Base-by-base conservation (phyloP, 2,797 vertebrate genomes). In the Choloepus didactylus region DNA sequence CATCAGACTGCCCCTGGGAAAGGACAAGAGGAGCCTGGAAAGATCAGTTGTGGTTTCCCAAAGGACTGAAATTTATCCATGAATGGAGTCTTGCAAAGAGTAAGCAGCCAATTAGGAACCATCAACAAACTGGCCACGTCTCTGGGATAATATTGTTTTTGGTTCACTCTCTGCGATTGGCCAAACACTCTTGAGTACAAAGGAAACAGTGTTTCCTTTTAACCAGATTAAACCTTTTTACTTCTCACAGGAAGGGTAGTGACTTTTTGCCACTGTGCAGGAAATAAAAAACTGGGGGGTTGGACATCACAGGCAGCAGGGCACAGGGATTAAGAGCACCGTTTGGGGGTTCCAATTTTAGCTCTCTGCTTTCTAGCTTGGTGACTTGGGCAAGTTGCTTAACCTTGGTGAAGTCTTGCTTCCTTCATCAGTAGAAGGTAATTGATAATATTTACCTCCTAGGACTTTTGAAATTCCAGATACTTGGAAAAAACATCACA, bases 121-220 rank as follows among this genome's bases (percentile, higher is more conserved):
- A 93, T 72, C 19, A 18, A 67, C 93, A 95, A 93, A 60, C 35
- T 89, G 87, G 70, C 35, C 23, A 2, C n/a, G 21, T 49, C 54
- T 91, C 72, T 81, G n/a, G 51, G 27, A 94, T 54, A 91, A 95
- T 89, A 91, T 85, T 97, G 77, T 14, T 94, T 93, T 94, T 80
- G 51, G 75, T 95, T 96, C 81, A 66, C 5, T 89, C 59, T 69
- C 14, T 25, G 49, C 11, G 49, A 83, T 6, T 95, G 62, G 85
- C 35, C 27, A 77, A 94, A 90, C 29, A 35, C 27, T 18, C 51
- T 9, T 27, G 38, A 70, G n/a, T 41, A 89, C 16, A 75, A 89
- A 95, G 93, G 89, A 97, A 94, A 59, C 27, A 29, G n/a, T 90
- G 64, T 67, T 91, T 86, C 91, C 89, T 94, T 92, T 94, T 75